phyloP scores from a whole-genome alignment of 2,797 vertebrate genomes.

The Parambassis ranga region DNA sequence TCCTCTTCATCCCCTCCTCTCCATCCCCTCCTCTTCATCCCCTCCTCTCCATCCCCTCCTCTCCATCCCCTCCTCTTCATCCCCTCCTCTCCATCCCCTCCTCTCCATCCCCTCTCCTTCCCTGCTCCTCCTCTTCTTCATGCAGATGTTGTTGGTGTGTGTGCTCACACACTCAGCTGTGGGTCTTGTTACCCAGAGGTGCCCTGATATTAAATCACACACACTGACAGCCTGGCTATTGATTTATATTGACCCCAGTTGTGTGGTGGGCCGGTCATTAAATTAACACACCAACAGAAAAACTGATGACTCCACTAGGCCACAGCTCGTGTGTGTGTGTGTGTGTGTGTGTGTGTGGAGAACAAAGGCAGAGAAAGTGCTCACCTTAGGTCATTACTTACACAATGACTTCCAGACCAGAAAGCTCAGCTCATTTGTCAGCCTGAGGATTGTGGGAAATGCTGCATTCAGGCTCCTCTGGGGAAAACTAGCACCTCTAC shows the following conservation, averaged over 20 bases:
- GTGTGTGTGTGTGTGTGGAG: not conserved
- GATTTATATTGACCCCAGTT: conserved; percentile 69
- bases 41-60: too few relatives aligned
- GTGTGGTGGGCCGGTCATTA: conserved; percentile 58
- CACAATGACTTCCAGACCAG: conserved; percentile 54
- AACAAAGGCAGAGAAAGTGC: conserved; percentile 27
- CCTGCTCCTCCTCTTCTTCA: too few relatives aligned
- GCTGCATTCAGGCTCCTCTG: not conserved
- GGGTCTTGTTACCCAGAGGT: conserved; percentile 49
- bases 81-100: too few relatives aligned
- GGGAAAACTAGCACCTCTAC: conserved; percentile 8
- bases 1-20: too few relatives aligned
- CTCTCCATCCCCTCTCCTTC: too few relatives aligned
- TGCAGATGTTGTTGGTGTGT: conserved; percentile 7
- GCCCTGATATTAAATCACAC: conserved; percentile 26
- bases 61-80: too few relatives aligned
- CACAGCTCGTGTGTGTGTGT: conserved; percentile 2
- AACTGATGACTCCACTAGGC: conserved; percentile 68
- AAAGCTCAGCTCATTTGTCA: conserved; percentile 34
- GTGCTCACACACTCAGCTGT: not conserved
- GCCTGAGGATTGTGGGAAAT: conserved; percentile 35
- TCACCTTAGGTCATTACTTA: conserved; percentile 43
- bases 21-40: too few relatives aligned
- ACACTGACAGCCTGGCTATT: conserved; percentile 42
- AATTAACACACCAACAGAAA: conserved; percentile 61